Conservation (phyloP, 1,140 invertebrate species). For the Zaprionus davidi region DNA sequence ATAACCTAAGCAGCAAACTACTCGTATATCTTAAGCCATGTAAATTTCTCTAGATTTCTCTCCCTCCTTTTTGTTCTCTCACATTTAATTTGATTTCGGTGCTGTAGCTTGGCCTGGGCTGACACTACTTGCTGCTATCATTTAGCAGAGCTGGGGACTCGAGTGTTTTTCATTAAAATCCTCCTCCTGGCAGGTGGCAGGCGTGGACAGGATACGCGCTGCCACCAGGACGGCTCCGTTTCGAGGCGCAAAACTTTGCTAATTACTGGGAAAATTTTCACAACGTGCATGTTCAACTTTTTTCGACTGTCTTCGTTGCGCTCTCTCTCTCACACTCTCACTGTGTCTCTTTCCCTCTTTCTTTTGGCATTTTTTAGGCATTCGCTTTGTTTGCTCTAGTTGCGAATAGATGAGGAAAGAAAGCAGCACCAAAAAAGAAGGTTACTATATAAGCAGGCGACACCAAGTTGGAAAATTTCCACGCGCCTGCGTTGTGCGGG, state of each 20-base stretch:
- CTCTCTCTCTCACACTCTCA: conserved; percentile 17
- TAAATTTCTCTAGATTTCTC: conserved; percentile 38
- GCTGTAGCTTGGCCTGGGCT: conserved; percentile 17
- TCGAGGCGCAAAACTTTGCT: conserved; percentile 78
- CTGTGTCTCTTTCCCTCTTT: conserved; percentile 5
- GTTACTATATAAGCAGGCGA: neutral
- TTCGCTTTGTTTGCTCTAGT: conserved; percentile 35
- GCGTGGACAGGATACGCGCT: conserved; percentile 33
- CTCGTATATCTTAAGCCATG: conserved; percentile 34
- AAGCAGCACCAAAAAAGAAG: neutral
- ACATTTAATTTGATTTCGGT: conserved; percentile 59
- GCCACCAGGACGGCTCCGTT: conserved; percentile 66
- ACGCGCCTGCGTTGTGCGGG: neutral
- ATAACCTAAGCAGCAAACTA: neutral
- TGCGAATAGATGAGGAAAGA: conserved; percentile 31
- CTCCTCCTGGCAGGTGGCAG: conserved; percentile 22
- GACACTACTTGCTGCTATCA: conserved; percentile 48
- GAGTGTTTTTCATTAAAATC: conserved; percentile 58
- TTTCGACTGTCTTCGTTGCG: conserved; percentile 25
- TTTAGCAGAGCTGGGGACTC: conserved; percentile 33
- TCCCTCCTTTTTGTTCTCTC: conserved; percentile 26
- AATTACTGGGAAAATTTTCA: conserved; percentile 80
- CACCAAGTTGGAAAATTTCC: conserved; percentile 9
- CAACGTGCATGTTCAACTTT: conserved; percentile 64
- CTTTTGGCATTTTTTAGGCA: conserved; percentile 7